Conservation (phyloP, 2,797 vertebrate genomes). For the Loris lydekkerianus region DNA sequence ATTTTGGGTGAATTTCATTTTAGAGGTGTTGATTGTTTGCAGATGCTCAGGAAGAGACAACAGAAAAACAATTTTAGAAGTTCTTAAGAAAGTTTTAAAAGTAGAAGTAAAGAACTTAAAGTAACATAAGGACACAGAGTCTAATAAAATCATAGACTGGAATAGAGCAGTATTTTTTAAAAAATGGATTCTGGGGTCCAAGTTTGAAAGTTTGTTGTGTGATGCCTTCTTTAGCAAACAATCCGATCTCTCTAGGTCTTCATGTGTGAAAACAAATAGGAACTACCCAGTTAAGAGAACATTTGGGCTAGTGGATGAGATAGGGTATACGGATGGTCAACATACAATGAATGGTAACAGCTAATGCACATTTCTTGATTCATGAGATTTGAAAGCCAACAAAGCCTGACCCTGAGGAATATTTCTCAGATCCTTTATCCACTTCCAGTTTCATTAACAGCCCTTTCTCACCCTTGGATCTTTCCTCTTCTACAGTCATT, state of each 20-base stretch:
- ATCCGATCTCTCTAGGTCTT: background rate
- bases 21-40: conserved; percentile 82
- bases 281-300: background rate
- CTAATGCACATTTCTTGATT: background rate
- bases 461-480: background rate
- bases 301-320: background rate
- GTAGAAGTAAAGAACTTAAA: conserved; percentile 39
- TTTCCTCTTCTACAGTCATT: too few relatives aligned
- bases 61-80: conserved; percentile 41
- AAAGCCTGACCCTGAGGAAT: background rate
- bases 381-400: background rate
- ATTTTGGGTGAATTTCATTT: conserved; percentile 78
- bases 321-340: background rate
- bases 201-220: background rate
- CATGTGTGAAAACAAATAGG: background rate
- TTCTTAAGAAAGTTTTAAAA: conserved; percentile 58
- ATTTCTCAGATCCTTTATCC: background rate
- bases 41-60: conserved; percentile 71
- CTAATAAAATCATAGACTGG: background rate
- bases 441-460: background rate
- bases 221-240: background rate
- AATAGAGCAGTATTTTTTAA: background rate
- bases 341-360: background rate
- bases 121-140: background rate
- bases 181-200: background rate